Conservation (phyloP, 2,113 vertebrate species). For the Notiomystis cincta region DNA sequence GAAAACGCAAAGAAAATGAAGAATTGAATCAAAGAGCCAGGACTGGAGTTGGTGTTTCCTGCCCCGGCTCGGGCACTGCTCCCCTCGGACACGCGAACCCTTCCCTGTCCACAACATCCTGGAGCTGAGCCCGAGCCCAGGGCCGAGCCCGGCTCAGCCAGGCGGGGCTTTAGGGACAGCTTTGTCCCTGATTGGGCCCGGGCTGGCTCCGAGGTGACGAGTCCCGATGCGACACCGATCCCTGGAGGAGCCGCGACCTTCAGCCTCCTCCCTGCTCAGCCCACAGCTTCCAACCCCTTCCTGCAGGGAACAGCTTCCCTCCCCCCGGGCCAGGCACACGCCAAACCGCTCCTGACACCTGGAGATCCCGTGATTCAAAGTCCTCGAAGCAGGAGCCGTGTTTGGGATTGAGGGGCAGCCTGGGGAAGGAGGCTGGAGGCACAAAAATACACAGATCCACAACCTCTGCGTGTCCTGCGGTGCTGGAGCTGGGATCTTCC, state of each 20-base stretch:
- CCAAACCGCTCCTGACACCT: background rate
- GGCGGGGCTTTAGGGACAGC: background rate
- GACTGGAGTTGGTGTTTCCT: background rate
- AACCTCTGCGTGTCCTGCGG: accelerated
- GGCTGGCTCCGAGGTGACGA: background rate
- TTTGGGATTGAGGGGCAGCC: background rate
- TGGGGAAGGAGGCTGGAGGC: background rate
- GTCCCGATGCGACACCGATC: background rate
- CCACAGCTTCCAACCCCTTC: accelerated
- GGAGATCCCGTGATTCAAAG: accelerated
- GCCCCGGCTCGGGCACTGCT: accelerated
- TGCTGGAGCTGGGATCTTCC: background rate
- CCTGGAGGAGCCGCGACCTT: background rate
- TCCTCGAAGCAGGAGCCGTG: accelerated
- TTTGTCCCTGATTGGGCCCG: background rate
- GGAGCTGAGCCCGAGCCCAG: accelerated
- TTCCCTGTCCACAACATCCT: background rate
- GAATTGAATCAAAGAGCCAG: accelerated
- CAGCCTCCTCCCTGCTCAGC: background rate
- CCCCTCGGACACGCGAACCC: accelerated
- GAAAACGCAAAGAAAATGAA: background rate
- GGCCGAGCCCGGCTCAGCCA: background rate
- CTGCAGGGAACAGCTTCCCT: background rate
- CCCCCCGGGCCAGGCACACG: accelerated
- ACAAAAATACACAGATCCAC: background rate